Conservation (phyloP, 2,797 vertebrate genomes). For the Galago senegalensis region DNA sequence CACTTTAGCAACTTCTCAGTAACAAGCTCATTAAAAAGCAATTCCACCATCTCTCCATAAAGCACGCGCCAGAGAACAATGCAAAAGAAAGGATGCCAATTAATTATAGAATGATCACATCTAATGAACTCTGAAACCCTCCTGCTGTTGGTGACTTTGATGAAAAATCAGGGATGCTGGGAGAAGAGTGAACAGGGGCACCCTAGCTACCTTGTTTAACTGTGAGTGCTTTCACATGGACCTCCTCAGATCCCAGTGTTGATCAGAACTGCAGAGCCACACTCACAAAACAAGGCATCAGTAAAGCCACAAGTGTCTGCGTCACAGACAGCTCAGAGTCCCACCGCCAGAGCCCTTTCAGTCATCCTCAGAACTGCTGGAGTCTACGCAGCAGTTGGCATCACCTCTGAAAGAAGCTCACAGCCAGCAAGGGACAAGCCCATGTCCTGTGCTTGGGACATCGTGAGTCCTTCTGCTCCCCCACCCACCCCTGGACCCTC, state of each 20-base stretch:
- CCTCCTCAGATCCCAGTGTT: neutral
- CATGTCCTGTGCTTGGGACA: neutral
- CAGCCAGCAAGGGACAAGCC: neutral
- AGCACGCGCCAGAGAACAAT: constrained; percentile 85
- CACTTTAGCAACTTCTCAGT: constrained; percentile 84
- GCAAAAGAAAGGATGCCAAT: constrained; percentile 84
- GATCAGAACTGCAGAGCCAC: neutral
- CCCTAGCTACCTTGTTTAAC: constrained; percentile 63
- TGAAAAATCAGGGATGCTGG: constrained; percentile 81
- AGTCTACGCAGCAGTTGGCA: neutral
- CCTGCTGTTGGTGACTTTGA: constrained; percentile 85
- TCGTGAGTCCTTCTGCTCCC: neutral
- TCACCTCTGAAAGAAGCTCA: neutral
- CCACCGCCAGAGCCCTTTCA: neutral
- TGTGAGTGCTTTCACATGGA: constrained; percentile 29
- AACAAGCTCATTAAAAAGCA: constrained; percentile 87
- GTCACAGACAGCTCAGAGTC: neutral
- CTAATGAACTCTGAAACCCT: constrained; percentile 86
- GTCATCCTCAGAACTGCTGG: neutral
- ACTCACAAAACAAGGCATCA: neutral
- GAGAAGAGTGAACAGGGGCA: constrained; percentile 42
- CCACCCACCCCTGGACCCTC: neutral
- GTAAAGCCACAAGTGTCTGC: neutral
- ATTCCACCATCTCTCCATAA: constrained; percentile 84
- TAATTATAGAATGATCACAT: constrained; percentile 87